Evolutionary conservation across 2,113 vertebrate species (phyloP).

Genomic region (Passer domesticus): DNA sequence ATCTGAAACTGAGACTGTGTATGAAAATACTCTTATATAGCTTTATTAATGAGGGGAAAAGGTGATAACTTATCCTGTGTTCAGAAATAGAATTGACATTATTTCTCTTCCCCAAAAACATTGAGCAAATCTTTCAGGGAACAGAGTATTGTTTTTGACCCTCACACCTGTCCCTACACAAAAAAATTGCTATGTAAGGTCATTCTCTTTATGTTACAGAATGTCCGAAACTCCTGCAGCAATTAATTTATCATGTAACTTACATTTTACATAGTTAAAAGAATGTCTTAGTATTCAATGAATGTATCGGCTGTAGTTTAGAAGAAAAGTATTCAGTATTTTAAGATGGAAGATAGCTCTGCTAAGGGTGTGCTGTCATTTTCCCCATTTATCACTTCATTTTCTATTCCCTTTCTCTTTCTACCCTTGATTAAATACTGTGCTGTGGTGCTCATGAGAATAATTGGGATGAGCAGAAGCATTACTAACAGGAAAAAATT

Average conservation of each 20-base stretch:
- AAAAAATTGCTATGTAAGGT: not conserved
- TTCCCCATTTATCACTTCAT: slow-evolving; percentile 41
- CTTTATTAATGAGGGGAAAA: not conserved
- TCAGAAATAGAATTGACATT: not conserved
- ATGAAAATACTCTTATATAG: not conserved
- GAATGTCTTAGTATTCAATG: not conserved
- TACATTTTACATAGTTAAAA: slow-evolving; percentile 2
- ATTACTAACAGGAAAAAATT: slow-evolving; percentile 68
- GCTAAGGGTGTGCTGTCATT: not conserved
- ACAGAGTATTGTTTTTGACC: not conserved
- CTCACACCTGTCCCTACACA: rapidly evolving
- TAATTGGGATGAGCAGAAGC: slow-evolving; percentile 66
- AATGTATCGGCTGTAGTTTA: not conserved
- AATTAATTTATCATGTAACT: slow-evolving; percentile 32
- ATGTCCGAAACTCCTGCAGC: not conserved
- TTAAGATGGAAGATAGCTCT: slow-evolving; percentile 27
- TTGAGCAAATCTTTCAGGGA: not conserved
- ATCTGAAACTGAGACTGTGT: not conserved
- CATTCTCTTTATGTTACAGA: not conserved
- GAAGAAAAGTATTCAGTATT: not conserved
- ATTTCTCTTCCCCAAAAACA: not conserved
- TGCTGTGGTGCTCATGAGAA: slow-evolving; percentile 45
- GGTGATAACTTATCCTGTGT: not conserved
- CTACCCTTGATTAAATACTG: slow-evolving; percentile 58
- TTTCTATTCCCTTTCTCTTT: slow-evolving; percentile 61